Evolutionary conservation across 2,113 vertebrate species (phyloP), one percentile per base, ranked within the genome.

Genomic region (Opisthocomus hoazin): DNA sequence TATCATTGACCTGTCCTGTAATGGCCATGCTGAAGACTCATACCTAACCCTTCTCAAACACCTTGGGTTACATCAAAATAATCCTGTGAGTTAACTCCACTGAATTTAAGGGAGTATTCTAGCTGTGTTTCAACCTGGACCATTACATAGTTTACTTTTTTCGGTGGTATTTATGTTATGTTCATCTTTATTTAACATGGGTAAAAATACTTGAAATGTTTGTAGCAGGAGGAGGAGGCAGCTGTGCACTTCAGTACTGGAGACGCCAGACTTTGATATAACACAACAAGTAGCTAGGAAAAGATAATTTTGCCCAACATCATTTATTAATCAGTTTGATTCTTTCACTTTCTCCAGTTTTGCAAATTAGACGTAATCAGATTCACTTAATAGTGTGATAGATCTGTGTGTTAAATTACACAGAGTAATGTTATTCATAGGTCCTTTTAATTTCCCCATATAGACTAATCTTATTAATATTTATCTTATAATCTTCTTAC

Each of bases 381-480:
- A 69, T 82, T 94, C 37, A 57, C 30, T 75, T 89, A 84, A 81
- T 39, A 66, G 37, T 2, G 0, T 60, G 64, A 36, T 63, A 75
- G 66, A 91, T 57, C 54, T 90, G 12, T 74, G 73, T 80, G 21
- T 76, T 96, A 85, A 94, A 77, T 96, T 95, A 85, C 80, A 88
- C 37, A 82, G 43, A 43, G 65, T 64, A 76, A 53, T 0, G 1
- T 81, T 84, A 76, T 93, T 96, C 66, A 54, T 80, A 75, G 58
- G 36, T 91, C 51, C 56, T 91, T 94, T 92, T 79, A 65, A 77
- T 92, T 93, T 91, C 63, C 50, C 61, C 51, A 30, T 81, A 77
- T 69, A 93, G 54, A 70, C 37, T 94, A 89, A 93, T 87, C 51
- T 83, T 96, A 92, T 89, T 92, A 89, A 95, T 96, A 96, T 92